Evolutionary conservation across 2,797 vertebrate species (phyloP).

Genomic region (Epinephelus malabaricus): DNA sequence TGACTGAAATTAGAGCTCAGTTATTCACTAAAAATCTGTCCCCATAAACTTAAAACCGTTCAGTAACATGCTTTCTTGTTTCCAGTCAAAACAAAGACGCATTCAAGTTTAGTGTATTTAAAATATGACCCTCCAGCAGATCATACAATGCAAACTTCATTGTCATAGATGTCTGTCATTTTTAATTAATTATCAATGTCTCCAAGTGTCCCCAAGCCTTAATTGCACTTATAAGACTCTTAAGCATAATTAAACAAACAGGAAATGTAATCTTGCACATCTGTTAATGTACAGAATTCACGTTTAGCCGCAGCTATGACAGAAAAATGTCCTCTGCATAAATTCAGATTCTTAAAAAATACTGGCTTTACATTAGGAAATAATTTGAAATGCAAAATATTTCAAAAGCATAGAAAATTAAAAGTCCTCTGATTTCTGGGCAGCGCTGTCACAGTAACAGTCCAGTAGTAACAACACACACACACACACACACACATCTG

Average conservation of each 20-base stretch:
- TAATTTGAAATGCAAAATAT: conserved; percentile 35
- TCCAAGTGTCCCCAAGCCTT: neutral
- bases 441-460: conserved; percentile 54
- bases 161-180: neutral
- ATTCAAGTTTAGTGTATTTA: conserved; percentile 14
- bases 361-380: conserved; percentile 35
- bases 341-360: conserved; percentile 41
- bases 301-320: conserved; percentile 7
- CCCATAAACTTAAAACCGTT: conserved; percentile 4
- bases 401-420: conserved; percentile 42
- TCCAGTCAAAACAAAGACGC: conserved; percentile 20
- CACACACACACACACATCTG: conserved; percentile 13
- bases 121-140: neutral
- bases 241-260: conserved; percentile 3
- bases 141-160: neutral
- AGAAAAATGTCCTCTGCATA: conserved; percentile 16
- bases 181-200: too few species aligned
- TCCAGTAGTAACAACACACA: conserved; percentile 56
- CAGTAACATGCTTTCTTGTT: conserved; percentile 15
- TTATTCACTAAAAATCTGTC: neutral
- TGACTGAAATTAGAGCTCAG: neutral
- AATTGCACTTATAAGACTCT: conserved; percentile 11
- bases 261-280: conserved; percentile 23
- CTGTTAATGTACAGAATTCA: neutral
- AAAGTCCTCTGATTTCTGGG: conserved; percentile 24